A percentile compares a stretch with the other conserved stretches of the same genome.
phyloP scores from a whole-genome alignment of 2,797 vertebrate species.

The Cuniculus paca region DNA sequence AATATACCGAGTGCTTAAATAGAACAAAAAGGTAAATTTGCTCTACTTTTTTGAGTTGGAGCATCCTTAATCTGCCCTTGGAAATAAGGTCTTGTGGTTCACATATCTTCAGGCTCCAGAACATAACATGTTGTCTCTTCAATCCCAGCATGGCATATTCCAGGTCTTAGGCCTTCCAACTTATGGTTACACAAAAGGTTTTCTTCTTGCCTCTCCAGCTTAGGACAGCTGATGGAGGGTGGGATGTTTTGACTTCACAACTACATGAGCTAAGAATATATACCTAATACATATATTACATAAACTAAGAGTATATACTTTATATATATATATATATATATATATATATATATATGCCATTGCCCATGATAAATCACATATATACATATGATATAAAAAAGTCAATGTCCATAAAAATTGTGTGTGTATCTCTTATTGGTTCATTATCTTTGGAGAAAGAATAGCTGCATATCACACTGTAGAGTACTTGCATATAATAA shows the following conservation, averaged over 20 bases:
- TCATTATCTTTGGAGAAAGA: no score
- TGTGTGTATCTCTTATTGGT: no score
- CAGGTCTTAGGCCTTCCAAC: neutral
- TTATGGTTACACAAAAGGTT: neutral
- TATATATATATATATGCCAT: neutral
- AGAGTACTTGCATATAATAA: no score
- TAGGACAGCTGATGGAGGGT: neutral
- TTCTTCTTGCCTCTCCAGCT: neutral
- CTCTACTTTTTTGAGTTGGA: neutral
- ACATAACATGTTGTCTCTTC: no score
- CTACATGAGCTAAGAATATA: neutral
- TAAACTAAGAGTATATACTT: no score
- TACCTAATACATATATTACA: no score
- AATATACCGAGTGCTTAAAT: neutral
- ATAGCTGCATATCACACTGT: no score
- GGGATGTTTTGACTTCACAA: neutral
- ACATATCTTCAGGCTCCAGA: neutral
- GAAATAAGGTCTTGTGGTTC: neutral
- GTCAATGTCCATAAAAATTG: no score
- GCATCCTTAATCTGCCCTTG: neutral
- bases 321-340: neutral
- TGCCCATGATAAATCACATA: neutral
- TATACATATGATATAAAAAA: no score
- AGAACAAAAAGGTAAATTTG: neutral
- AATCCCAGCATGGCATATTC: no score